phyloP scores from a whole-genome alignment of 2,113 vertebrate genomes.

The Mastomys coucha region DNA sequence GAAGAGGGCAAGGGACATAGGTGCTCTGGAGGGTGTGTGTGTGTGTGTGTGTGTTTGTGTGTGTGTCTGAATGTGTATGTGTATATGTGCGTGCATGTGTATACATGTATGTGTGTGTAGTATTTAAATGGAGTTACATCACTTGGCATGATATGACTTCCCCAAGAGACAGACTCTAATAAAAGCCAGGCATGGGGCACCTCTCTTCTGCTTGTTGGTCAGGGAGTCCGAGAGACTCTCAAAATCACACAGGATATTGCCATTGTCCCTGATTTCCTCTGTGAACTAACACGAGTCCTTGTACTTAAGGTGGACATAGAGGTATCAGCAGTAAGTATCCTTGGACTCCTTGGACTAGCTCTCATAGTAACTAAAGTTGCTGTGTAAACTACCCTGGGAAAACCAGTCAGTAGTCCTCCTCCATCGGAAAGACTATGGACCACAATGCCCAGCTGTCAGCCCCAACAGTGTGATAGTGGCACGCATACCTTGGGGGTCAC shows the following conservation, averaged over 20 bases:
- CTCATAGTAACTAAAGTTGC: background rate
- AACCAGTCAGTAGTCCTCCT: background rate
- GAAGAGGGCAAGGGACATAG: background rate
- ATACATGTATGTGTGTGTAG: background rate
- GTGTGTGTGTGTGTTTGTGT: no score
- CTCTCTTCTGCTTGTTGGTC: background rate
- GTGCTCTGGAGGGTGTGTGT: background rate
- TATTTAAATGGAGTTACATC: background rate
- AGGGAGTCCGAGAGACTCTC: background rate
- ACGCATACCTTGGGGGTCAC: background rate
- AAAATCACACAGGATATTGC: background rate
- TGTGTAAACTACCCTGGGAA: background rate
- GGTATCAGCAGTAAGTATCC: background rate
- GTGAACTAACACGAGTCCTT: background rate
- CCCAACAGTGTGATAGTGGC: background rate
- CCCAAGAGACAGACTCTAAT: background rate
- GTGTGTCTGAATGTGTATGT: no score
- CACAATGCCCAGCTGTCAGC: background rate
- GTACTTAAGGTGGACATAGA: background rate
- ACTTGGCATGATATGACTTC: background rate
- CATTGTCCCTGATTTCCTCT: background rate
- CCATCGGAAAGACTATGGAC: background rate
- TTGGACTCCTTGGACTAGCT: background rate
- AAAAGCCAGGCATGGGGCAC: background rate
- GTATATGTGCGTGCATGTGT: no score